Base-by-base conservation (phyloP, 1,140 invertebrate genomes). In the Atta texana region DNA sequence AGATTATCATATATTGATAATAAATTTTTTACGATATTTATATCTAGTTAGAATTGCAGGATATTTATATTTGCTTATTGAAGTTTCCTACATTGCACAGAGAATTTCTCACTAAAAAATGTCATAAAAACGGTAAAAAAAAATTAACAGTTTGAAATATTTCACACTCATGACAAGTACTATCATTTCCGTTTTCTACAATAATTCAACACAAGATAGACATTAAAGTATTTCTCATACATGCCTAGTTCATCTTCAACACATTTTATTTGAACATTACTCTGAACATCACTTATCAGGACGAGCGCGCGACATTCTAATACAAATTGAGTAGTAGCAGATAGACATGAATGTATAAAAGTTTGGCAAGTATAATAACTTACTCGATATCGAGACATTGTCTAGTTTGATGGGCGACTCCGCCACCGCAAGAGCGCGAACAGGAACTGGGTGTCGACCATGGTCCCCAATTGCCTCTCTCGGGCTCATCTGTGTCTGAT, bases 351-450 rank as follows among this genome's bases (percentile, higher is more conserved):
- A 63, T 10, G 34, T 18, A 10, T 44, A 51, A 21, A 21, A 44
- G 34, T 0, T 16, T 5, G 21, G 39, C 44, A 81, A 51, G 7
- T 76, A 68, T 28, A n/a, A 24, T 82, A 86, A 94, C 95, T 96
- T 95, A 97, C 96, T 96, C 96, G 90, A 95, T 77, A 84, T 96
- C 94, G 44, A 96, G 95, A 94, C 98, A 98, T 92, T 96, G 96
- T 90, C 98, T 96, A 49, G 96, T 96, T 93, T 98, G 97, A 89
- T 96, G 97, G 34, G 97, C 96, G 3, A 99, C 98, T 63, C 98
- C 98, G n/a, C 98, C 98, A 1, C 98, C 98, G 92, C 98, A 99
- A n/a, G 97, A 96, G 64, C 98, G 95, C 3, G 98, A 98, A 94
- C 98, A 99, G 31, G 97, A 96, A 44, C 96, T 97, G 3, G 97